Conservation (phyloP, 2,113 vertebrate species). For the Psettodes erumei region DNA sequence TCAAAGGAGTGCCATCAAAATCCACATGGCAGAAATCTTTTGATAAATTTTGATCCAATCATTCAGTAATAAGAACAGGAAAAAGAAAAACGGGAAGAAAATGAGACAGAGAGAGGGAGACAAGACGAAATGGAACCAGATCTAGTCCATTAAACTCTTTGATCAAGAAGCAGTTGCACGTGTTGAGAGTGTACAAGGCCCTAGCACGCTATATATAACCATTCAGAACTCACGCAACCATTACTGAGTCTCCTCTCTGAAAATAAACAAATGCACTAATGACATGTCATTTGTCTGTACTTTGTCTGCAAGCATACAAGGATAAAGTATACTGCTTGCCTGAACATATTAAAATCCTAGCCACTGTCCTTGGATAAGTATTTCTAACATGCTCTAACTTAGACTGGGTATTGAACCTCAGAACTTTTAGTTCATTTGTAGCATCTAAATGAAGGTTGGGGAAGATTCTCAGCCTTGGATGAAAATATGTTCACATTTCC, state of each 20-base stretch:
- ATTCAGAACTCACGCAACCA: slow-evolving; percentile 62
- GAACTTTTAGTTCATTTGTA: neutral
- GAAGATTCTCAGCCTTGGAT: neutral
- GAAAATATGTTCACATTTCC: neutral
- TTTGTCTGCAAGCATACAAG: slow-evolving; percentile 21
- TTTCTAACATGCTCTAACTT: slow-evolving; percentile 9
- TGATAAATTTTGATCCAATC: slow-evolving; percentile 46
- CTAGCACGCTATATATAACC: slow-evolving; percentile 59
- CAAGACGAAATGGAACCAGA: slow-evolving; percentile 60
- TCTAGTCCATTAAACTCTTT: slow-evolving; percentile 74
- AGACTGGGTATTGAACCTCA: neutral
- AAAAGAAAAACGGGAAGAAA: slow-evolving; percentile 19
- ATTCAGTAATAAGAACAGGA: slow-evolving; percentile 25
- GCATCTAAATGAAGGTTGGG: neutral
- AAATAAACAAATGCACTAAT: slow-evolving; percentile 58
- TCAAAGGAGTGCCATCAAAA: slow-evolving; percentile 54
- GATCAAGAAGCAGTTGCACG: slow-evolving; percentile 68
- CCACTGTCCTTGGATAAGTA: neutral
- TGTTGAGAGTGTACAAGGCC: slow-evolving; percentile 46
- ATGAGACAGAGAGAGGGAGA: slow-evolving; percentile 40
- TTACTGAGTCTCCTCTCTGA: slow-evolving; percentile 59
- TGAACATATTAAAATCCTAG: slow-evolving; percentile 24
- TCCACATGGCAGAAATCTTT: slow-evolving; percentile 44
- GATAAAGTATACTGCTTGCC: slow-evolving; percentile 9
- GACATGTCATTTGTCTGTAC: slow-evolving; percentile 43